Evolutionary conservation across 2,888 invertebrate genomes (phyloP).

Genomic region (Trachelus stipa): DNA sequence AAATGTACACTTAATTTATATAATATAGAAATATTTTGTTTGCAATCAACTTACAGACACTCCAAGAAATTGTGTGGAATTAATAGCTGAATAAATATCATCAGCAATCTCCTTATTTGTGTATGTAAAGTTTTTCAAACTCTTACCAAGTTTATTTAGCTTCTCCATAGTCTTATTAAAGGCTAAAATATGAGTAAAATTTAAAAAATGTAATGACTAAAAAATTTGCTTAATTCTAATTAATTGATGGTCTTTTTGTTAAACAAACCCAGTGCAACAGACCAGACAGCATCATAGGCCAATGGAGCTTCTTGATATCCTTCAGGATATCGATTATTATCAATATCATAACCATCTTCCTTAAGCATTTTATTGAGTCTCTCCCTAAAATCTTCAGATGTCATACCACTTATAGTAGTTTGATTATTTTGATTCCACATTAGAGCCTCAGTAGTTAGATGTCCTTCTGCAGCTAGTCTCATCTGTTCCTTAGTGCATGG

Average conservation of each 20-base stretch:
- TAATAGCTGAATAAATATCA: constrained; percentile 97
- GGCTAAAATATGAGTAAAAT: constrained; percentile 70
- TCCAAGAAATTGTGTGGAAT: constrained; percentile 97
- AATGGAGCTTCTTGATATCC: constrained; percentile 98
- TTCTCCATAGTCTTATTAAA: constrained; percentile 97
- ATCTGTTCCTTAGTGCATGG: constrained; percentile 95
- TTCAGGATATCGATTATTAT: constrained; percentile 87
- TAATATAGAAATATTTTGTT: constrained; percentile 10
- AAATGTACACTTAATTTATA: constrained; percentile 9
- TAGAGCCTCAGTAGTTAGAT: constrained; percentile 97
- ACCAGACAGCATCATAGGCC: constrained; percentile 99
- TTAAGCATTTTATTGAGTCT: constrained; percentile 85
- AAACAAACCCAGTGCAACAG: constrained; percentile 87
- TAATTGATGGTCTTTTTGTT: constrained; percentile 3
- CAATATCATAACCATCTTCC: constrained; percentile 86
- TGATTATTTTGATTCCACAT: constrained; percentile 98
- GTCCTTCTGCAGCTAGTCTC: constrained; percentile 94
- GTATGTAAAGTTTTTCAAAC: constrained; percentile 95
- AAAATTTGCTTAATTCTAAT: constrained; percentile 6
- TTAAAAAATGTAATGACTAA: constrained; percentile 24
- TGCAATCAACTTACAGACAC: constrained; percentile 84
- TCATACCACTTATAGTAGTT: constrained; percentile 96
- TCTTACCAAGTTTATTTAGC: constrained; percentile 82
- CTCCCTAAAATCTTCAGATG: constrained; percentile 89
- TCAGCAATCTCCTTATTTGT: constrained; percentile 94